Percentiles rank a stretch among this genome's conserved stretches.
These are phyloP conservation scores for Taxidea taxus DNA, from an alignment of 2,113 vertebrate species.

Conservation along the genomic window DNA sequence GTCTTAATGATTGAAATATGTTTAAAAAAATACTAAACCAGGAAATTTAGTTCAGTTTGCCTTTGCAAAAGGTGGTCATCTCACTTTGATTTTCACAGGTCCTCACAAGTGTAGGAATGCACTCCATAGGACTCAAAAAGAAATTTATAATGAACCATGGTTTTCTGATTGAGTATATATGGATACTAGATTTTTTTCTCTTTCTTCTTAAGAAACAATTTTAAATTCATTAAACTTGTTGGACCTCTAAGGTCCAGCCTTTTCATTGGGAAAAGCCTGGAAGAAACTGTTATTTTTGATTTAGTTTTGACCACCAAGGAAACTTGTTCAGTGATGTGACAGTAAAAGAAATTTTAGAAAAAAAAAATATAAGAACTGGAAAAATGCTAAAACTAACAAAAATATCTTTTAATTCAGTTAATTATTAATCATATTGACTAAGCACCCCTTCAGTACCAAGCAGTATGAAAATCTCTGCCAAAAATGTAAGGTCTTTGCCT, in stretches of 20 bases:
- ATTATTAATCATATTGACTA: not conserved
- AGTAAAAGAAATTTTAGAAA: not conserved
- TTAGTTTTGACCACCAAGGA: conserved; percentile 16
- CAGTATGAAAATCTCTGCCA: not conserved
- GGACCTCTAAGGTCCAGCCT: not conserved
- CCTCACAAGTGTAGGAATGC: not conserved
- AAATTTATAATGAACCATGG: not conserved
- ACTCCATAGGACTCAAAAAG: not conserved
- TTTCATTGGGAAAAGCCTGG: not conserved
- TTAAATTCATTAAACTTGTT: not conserved
- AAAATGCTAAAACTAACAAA: not conserved
- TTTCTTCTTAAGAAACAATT: not conserved
- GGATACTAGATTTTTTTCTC: not conserved
- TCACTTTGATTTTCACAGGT: conserved; percentile 1
- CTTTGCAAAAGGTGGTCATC: not conserved
- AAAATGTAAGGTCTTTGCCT: not conserved
- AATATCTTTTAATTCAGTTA: not conserved
- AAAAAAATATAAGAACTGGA: not conserved
- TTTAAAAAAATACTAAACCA: not conserved
- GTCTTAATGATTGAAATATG: not conserved
- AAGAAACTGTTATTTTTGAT: not conserved
- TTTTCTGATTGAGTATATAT: not conserved
- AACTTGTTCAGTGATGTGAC: not conserved
- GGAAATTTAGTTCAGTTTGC: not conserved
- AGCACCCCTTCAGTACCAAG: not conserved